phyloP scores from a whole-genome alignment of 2,797 vertebrate genomes.

The Melanotaenia parkinsoni region DNA sequence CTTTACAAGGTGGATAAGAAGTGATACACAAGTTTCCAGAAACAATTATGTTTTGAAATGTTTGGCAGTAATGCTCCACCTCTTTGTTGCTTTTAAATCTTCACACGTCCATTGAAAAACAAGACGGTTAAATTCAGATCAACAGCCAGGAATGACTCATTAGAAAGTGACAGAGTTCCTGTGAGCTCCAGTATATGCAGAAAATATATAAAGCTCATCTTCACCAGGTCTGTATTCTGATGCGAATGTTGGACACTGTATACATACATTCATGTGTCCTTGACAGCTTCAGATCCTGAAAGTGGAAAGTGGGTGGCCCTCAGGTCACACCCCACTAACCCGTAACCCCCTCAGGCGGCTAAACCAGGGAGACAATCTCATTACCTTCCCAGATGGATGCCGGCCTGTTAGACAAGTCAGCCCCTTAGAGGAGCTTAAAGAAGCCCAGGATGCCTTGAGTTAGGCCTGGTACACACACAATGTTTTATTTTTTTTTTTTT shows the following conservation, averaged over 20 bases:
- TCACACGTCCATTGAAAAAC: slow-evolving; percentile 28
- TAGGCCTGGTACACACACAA: slow-evolving; percentile 26
- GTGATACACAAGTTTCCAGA: neutral
- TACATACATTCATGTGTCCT: slow-evolving; percentile 57
- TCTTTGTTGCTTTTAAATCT: slow-evolving; percentile 31
- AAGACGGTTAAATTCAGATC: slow-evolving; percentile 24
- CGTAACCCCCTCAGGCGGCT: slow-evolving; percentile 60
- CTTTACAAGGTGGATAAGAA: slow-evolving; percentile 11
- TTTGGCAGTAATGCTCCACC: neutral
- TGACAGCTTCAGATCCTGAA: slow-evolving; percentile 61
- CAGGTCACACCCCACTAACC: slow-evolving; percentile 81
- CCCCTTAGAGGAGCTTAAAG: slow-evolving; percentile 59
- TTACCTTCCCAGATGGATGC: slow-evolving; percentile 76
- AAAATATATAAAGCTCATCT: neutral
- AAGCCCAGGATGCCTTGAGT: slow-evolving; percentile 50
- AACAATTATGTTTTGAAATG: neutral
- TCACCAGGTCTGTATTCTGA: slow-evolving; percentile 15
- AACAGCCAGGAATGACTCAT: neutral
- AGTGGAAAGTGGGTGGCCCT: slow-evolving; percentile 73
- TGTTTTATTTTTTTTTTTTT: too few relatives aligned
- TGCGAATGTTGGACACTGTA: slow-evolving; percentile 8
- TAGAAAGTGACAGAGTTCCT: neutral
- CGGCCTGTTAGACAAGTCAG: slow-evolving; percentile 57
- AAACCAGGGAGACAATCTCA: slow-evolving; percentile 80
- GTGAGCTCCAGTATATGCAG: neutral